Evolutionary conservation across 2,888 invertebrate species (phyloP), one percentile per base, ranked within the genome.

Genomic region (Clunio marinus): DNA sequence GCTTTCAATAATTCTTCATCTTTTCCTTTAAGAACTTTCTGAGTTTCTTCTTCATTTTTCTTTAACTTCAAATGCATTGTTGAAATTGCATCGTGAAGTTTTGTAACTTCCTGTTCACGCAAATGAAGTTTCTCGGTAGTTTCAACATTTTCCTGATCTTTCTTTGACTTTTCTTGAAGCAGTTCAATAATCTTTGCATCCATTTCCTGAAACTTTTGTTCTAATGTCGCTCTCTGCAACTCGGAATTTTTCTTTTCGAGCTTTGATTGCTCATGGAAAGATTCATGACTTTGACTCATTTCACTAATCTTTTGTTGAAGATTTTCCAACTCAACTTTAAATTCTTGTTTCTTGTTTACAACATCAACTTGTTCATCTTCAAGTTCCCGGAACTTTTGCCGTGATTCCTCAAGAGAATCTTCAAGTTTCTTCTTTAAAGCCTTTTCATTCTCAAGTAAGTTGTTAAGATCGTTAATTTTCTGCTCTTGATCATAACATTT

Each of bases 41-140:
- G 24, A 3, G 45, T 55, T 22, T 27, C 25, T 1, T 45, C 35
- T 7, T 25, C 22, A 81, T 69, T 80, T 75, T 72, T 81, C 80
- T 0, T 77, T 74, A 71, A 81, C 74, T 73, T 81, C 80, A 67
- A 75, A 71, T 77, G 79, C 80, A 59, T 76, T 77, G 75, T 77
- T 17, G 28, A 32, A 1, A 66, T 55, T n/a, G 22, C 13, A 8
- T 22, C 32, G 5, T 51, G 32, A 5, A 66, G 27, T 17, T 28
- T 10, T 1, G 7, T 35, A 8, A 51, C 13, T 13, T 66, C 55
- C 13, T 24, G 35, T 1, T 66, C 55, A 32, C 55, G 51, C 3
- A n/a, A 25, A 8, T 55, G 28, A 8, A 66, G 45, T 1, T 46
- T 28, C 15, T 51, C 28, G 1, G 32, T 2, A 2, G 32, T 22